Evolutionary conservation across 2,113 vertebrate species (phyloP), one percentile per base, ranked within the genome.

Genomic region (Casuarius casuarius): DNA sequence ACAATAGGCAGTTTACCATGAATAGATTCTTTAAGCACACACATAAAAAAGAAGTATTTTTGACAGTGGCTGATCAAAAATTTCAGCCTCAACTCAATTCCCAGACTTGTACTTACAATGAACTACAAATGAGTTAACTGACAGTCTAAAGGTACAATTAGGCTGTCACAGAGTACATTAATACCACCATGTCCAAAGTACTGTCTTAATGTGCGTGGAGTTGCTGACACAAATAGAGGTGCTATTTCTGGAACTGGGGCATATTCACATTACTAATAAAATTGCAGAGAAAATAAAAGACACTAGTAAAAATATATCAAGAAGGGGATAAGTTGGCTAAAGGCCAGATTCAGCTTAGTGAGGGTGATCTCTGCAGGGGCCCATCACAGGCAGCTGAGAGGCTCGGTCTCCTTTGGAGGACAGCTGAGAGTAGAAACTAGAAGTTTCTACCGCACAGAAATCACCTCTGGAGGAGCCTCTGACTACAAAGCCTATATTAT

Each of bases 141-240:
- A n/a, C 23, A 77, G n/a, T 35, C 42, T 48, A 75, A 93, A 73
- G 79, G 72, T 14, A 77, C 85, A 46, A 18, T 51, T 59, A 80
- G 42, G 5, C 17, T 35, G 65, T 61, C 4, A 1, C 1, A 87
- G 79, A 66, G 3, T 28, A 19, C 35, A 58, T 84, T 54, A 81
- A 35, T 70, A 79, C 20, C 3, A 1, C n/a, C 44, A 5, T 40
- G 28, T 79, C 71, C 58, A 40, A 90, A 84, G 61, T 20, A 75
- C 22, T 54, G 26, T 56, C 3, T 0, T 29, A 87, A 78, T 0
- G 6, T 6, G 12, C 4, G 0, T 22, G 4, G 42, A 58, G 31
- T 42, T 14, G 1, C 31, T 62, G 40, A 84, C 40, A 68, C 44
- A 51, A 90, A 86, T n/a, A 65, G 42, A 81, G 33, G n/a, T 56